These are phyloP conservation scores for Ornithorhynchus anatinus DNA, from an alignment of 2,113 vertebrate genomes.

Conservation along the genomic window DNA sequence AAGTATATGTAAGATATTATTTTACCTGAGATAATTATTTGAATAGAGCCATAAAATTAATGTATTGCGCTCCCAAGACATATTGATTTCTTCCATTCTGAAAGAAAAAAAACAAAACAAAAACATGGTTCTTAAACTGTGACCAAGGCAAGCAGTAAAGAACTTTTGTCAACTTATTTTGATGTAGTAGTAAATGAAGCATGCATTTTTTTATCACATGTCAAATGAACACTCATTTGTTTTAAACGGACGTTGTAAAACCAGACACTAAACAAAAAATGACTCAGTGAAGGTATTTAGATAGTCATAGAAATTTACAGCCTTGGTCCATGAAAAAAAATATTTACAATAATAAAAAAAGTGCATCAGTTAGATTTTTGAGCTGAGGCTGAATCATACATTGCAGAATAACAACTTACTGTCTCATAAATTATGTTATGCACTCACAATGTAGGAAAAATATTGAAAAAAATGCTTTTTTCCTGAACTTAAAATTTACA, in stretches of 20 bases:
- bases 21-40: neutral
- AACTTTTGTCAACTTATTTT: conserved; percentile 7
- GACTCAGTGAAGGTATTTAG: neutral
- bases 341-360: neutral
- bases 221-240: neutral
- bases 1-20: conserved; percentile 13
- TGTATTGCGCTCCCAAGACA: neutral
- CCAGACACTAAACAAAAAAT: neutral
- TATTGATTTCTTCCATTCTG: neutral
- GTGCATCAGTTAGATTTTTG: neutral
- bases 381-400: neutral
- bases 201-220: conserved; percentile 19
- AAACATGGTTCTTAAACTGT: neutral
- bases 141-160: neutral
- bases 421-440: neutral
- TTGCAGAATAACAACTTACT: neutral
- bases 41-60: neutral
- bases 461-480: neutral
- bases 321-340: neutral
- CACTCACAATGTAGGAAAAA: too few relatives aligned
- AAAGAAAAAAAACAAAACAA: neutral
- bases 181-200: neutral
- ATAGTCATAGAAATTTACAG: neutral
- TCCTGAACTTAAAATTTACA: neutral
- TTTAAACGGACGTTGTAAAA: conserved; percentile 7